A percentile compares a stretch with the other conserved stretches of the same genome.
Evolutionary conservation across 1,140 invertebrate genomes (phyloP).

Genomic region (Cydia amplana): DNA sequence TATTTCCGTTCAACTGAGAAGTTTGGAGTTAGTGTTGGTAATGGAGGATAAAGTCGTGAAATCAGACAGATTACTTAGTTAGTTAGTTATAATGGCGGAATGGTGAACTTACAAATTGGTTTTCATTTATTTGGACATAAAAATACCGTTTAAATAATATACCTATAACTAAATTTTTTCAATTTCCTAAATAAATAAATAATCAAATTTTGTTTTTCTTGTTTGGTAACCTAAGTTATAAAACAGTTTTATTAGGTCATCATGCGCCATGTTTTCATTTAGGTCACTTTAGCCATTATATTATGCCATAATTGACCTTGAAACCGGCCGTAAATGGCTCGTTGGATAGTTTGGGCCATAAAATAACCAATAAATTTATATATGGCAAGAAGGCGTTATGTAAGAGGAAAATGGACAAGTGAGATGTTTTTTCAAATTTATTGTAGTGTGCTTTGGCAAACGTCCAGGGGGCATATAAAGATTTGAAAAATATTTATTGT

Average conservation of each 20-base stretch:
- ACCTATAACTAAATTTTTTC: no score
- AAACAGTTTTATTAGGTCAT: neutral
- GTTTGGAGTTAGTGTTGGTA: no score
- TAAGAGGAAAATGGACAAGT: neutral
- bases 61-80: no score
- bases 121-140: no score
- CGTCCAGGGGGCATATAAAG: neutral
- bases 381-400: neutral
- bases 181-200: no score
- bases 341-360: neutral
- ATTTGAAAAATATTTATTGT: no score
- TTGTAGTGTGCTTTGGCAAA: neutral
- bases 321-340: neutral
- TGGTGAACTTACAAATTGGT: no score
- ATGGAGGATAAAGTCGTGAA: no score
- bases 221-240: no score
- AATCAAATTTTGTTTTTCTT: no score
- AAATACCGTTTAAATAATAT: no score
- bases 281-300: neutral
- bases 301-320: neutral
- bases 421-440: neutral
- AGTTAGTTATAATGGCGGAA: no score
- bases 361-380: neutral
- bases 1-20: neutral
- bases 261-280: neutral